phyloP scores from a whole-genome alignment of 2,797 vertebrate genomes.

The Bryconaethiops microstoma region DNA sequence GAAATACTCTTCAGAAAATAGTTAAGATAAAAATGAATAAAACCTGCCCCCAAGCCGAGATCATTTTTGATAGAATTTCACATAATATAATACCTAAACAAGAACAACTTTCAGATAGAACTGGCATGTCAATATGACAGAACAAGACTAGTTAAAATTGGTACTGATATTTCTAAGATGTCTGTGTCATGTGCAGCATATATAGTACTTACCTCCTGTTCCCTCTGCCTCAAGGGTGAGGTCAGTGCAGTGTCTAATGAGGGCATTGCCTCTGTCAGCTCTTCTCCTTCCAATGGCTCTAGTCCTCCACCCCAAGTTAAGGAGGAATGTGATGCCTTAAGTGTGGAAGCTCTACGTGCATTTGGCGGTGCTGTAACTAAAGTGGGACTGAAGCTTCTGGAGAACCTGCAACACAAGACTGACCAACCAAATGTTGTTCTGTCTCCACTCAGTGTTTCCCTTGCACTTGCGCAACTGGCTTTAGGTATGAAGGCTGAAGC shows the following conservation, averaged over 20 bases:
- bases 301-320: slow-evolving; percentile 47
- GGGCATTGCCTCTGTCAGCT: not conserved
- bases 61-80: too few species aligned
- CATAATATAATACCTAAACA: too few species aligned
- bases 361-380: slow-evolving; percentile 79
- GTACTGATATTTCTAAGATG: not conserved
- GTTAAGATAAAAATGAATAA: too few species aligned
- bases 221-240: slow-evolving; percentile 20
- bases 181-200: not conserved
- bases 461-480: slow-evolving; percentile 86
- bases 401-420: slow-evolving; percentile 73
- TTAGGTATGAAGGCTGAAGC: slow-evolving; percentile 77
- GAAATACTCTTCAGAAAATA: too few species aligned
- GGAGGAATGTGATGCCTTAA: slow-evolving; percentile 57
- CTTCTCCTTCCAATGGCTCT: slow-evolving; percentile 11
- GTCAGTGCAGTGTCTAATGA: slow-evolving; percentile 5
- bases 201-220: not conserved
- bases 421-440: slow-evolving; percentile 81
- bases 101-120: not conserved
- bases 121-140: too few species aligned
- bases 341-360: slow-evolving; percentile 65
- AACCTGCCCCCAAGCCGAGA: too few species aligned
- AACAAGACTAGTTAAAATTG: not conserved
- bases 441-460: slow-evolving; percentile 86
- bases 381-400: slow-evolving; percentile 82